These are phyloP conservation scores for Trachelus tabidus DNA, from an alignment of 2,888 invertebrate species.

Conservation along the genomic window DNA sequence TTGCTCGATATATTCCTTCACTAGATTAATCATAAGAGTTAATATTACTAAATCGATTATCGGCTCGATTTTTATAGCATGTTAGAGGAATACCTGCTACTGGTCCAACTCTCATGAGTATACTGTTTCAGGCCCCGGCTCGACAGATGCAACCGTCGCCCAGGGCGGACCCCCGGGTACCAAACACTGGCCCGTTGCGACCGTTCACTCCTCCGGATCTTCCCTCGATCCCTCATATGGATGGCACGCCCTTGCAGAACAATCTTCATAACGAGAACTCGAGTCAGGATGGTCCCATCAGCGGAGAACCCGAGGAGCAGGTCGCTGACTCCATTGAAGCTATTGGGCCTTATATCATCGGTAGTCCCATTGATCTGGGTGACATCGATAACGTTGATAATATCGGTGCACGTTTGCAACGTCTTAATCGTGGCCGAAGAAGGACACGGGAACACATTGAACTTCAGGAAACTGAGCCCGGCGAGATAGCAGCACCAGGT, in stretches of 20 bases:
- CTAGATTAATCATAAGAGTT: neutral
- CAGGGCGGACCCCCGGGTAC: conserved; percentile 54
- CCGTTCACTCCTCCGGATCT: conserved; percentile 63
- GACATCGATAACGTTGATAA: conserved; percentile 62
- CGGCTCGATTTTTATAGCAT: neutral
- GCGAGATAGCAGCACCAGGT: conserved; percentile 14
- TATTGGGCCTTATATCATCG: conserved; percentile 51
- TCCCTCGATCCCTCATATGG: conserved; percentile 63
- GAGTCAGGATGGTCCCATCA: conserved; percentile 28
- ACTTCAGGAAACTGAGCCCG: conserved; percentile 48
- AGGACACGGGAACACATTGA: conserved; percentile 59
- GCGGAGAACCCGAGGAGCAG: conserved; percentile 26
- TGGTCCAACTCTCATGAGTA: neutral
- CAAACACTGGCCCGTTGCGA: conserved; percentile 44
- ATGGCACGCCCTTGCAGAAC: conserved; percentile 51
- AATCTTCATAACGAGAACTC: conserved; percentile 39
- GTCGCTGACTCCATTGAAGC: conserved; percentile 35
- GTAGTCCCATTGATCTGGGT: conserved; percentile 62
- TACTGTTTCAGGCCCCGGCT: conserved; percentile 55
- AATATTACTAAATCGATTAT: neutral
- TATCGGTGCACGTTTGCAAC: conserved; percentile 51
- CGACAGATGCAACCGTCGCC: conserved; percentile 60
- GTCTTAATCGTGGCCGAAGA: conserved; percentile 33
- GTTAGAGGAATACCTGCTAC: neutral
- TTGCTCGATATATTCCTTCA: neutral